phyloP scores from a whole-genome alignment of 2,888 invertebrate species.

The Dasysyrphus tricinctus region DNA sequence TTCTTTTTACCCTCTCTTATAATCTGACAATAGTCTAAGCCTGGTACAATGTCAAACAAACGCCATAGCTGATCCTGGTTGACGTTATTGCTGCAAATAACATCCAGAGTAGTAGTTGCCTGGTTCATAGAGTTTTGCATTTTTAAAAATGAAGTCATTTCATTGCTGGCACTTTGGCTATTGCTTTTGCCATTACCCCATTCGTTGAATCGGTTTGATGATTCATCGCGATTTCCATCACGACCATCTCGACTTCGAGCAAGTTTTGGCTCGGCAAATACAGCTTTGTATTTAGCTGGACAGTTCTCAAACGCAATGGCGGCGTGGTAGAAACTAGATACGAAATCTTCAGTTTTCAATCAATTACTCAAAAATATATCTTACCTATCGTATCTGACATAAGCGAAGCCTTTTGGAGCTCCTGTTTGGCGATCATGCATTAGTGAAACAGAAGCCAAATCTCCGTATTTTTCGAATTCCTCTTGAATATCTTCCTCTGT shows the following conservation, averaged over 20 bases:
- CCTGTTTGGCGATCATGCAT: constrained; percentile 91
- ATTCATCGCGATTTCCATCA: constrained; percentile 78
- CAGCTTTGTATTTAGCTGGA: constrained; percentile 91
- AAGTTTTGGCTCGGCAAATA: constrained; percentile 94
- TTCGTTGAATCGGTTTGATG: constrained; percentile 69
- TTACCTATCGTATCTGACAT: constrained; percentile 89
- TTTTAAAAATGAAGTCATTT: constrained; percentile 81
- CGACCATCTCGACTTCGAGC: constrained; percentile 80
- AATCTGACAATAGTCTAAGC: constrained; percentile 87
- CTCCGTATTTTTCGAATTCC: constrained; percentile 93
- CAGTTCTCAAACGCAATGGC: constrained; percentile 94
- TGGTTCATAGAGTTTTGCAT: constrained; percentile 81
- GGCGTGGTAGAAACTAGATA: constrained; percentile 90
- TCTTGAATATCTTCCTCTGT: constrained; percentile 89
- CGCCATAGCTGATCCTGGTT: constrained; percentile 91
- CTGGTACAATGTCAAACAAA: constrained; percentile 94
- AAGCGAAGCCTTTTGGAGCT: constrained; percentile 93
- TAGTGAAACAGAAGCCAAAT: constrained; percentile 89
- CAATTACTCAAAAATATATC: background rate
- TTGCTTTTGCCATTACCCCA: constrained; percentile 35
- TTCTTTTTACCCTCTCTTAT: constrained; percentile 82
- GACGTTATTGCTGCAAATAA: constrained; percentile 88
- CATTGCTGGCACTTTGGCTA: constrained; percentile 69
- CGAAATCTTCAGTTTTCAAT: background rate
- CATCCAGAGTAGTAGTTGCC: constrained; percentile 86